Conservation (phyloP, 2,888 invertebrate species). For the Melolontha melolontha region DNA sequence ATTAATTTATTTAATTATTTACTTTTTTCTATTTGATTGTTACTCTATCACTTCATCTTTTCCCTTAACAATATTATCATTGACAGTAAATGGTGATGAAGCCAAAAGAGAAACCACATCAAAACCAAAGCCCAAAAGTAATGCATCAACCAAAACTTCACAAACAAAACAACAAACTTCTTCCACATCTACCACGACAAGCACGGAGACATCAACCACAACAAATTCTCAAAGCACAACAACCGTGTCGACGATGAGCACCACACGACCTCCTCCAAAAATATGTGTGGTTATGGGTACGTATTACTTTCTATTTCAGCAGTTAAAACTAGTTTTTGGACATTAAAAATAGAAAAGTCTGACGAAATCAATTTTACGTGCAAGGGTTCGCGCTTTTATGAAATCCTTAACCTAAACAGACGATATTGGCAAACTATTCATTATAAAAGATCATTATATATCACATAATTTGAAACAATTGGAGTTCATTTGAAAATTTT, state of each 20-base stretch:
- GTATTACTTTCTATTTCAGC: constrained; percentile 44
- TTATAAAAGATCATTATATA: too few species aligned
- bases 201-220: constrained; percentile 32
- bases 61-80: background rate
- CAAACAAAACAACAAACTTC: constrained; percentile 7
- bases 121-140: constrained; percentile 40
- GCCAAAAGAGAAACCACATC: constrained; percentile 37
- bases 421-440: too few species aligned
- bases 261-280: constrained; percentile 56
- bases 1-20: too few species aligned
- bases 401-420: too few species aligned
- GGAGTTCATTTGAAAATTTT: too few species aligned
- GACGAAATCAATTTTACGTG: too few species aligned
- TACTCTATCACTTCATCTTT: too few species aligned
- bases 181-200: constrained; percentile 38
- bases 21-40: too few species aligned
- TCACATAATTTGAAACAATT: too few species aligned
- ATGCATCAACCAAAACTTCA: constrained; percentile 39
- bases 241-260: constrained; percentile 46
- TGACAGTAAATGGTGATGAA: constrained; percentile 42
- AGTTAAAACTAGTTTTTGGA: background rate
- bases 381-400: too few species aligned
- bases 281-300: constrained; percentile 67
- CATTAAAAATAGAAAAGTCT: too few species aligned
- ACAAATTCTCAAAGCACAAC: constrained; percentile 35